Base-by-base conservation (phyloP, 2,888 invertebrate species). In the Ectemnius cavifrons region DNA sequence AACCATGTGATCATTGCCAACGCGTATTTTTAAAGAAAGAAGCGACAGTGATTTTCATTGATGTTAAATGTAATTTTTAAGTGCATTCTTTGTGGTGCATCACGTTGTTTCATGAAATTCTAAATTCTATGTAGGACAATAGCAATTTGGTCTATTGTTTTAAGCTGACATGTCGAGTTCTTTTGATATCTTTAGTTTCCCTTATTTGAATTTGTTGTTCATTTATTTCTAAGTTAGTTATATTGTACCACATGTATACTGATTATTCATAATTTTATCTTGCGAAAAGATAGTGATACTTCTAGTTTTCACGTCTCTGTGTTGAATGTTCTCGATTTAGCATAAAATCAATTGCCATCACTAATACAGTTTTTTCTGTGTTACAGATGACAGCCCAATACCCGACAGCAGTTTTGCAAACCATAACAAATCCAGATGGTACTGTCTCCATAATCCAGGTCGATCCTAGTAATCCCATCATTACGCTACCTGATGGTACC, bases 391-490 rank as follows among this genome's bases (percentile, higher is more conserved):
- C 92, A 89, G 93, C 94, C 62, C 94, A 96, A 92, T 97, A 96
- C 92, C 94, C 96, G 71, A 97, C 98, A 77, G 96, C 98, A 6
- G 96, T 98, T 85, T 94, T 98, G 72, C 98, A 98, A 91, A 98
- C 98, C 6, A 98, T 98, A 91, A 97, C 97, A 85, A 98, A 98
- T 92, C 97, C 98, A 0, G 98, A 99, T 92, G 98, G 98, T 78
- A 96, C 98, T 11, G 97, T 99, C 78, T 98, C 98, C 76, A 95
- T 99, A 79, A 98, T 99, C 83, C 98, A 98, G 92, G 97, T 98
- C 85, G 97, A 98, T 92, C 97, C 97, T 67, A 96, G 95, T 91
- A 97, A 96, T 92, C 97, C 97, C 79, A 97, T 98, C 87, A 98
- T 98, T 86, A 98, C 98, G 60, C 93, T 98, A 89, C 97, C 98